Percentiles rank a stretch among this genome's conserved stretches.
phyloP scores from a whole-genome alignment of 2,888 invertebrate genomes.

The Phasia obesa region DNA sequence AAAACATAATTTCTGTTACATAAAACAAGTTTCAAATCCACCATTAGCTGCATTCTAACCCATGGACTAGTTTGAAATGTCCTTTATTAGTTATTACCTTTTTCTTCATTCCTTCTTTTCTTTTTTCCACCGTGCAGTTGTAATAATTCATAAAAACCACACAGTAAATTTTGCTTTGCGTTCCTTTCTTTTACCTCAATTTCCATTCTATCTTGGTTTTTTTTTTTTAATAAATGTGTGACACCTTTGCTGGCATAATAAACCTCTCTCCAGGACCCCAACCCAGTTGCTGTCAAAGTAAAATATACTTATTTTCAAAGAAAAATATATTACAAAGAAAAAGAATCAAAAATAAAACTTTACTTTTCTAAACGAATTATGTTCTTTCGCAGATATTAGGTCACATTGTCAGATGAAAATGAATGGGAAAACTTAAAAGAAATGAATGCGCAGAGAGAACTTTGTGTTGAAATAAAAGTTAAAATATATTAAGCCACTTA shows the following conservation, averaged over 20 bases:
- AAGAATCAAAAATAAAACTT: slow-evolving; percentile 17
- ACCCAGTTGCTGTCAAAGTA: slow-evolving; percentile 28
- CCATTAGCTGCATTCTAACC: no score
- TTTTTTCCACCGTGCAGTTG: background rate
- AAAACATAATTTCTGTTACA: no score
- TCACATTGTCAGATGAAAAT: slow-evolving; percentile 54
- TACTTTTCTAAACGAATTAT: slow-evolving; percentile 55
- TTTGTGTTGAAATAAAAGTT: background rate
- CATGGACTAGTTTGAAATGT: slow-evolving; percentile 29
- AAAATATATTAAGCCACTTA: background rate
- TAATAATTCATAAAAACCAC: slow-evolving; percentile 66
- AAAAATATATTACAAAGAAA: slow-evolving; percentile 16
- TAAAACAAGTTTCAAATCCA: no score
- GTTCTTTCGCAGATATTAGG: slow-evolving; percentile 41
- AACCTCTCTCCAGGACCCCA: background rate
- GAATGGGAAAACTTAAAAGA: slow-evolving; percentile 24
- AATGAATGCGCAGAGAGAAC: background rate
- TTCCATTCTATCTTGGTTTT: background rate
- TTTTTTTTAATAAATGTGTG: slow-evolving; percentile 57
- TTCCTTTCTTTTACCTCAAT: background rate
- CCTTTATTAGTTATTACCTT: background rate
- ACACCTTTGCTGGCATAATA: slow-evolving; percentile 43
- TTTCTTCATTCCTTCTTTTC: background rate
- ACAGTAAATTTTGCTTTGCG: slow-evolving; percentile 52
- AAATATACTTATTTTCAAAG: slow-evolving; percentile 21